Evolutionary conservation across 1,140 invertebrate genomes (phyloP).

Genomic region (Drosophila tsacasi): DNA sequence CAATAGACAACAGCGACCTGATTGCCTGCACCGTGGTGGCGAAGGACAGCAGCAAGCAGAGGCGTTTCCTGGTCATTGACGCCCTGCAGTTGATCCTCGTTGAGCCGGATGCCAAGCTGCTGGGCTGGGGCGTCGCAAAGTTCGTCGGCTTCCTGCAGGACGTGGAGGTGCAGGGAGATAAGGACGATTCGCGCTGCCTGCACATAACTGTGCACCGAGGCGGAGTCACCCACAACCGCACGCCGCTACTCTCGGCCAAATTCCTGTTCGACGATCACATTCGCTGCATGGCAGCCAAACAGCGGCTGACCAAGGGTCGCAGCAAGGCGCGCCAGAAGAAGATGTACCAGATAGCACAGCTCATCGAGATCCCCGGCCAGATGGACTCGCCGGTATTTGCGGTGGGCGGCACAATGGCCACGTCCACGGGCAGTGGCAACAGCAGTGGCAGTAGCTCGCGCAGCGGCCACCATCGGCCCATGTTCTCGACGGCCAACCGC

Average conservation of each 20-base stretch:
- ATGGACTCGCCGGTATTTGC: constrained; percentile 86
- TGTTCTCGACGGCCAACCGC: constrained; percentile 87
- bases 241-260: constrained; percentile 94
- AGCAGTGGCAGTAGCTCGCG: constrained; percentile 60
- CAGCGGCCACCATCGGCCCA: constrained; percentile 85
- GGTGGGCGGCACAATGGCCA: constrained; percentile 68
- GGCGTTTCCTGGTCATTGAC: constrained; percentile 98
- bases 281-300: constrained; percentile 97
- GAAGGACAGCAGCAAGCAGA: constrained; percentile 95
- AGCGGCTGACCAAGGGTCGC: constrained; percentile 93
- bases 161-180: constrained; percentile 94
- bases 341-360: constrained; percentile 96
- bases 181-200: constrained; percentile 97
- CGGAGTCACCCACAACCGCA: constrained; percentile 88
- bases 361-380: constrained; percentile 93
- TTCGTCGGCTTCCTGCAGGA: constrained; percentile 95
- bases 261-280: constrained; percentile 99
- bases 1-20: constrained; percentile 97
- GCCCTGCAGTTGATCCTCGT: constrained; percentile 97
- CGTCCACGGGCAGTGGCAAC: constrained; percentile 67
- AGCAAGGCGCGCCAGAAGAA: constrained; percentile 98
- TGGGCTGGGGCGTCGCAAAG: constrained; percentile 99
- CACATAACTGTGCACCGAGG: constrained; percentile 96
- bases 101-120: constrained; percentile 95
- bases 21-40: constrained; percentile 97